Base-by-base conservation (phyloP, 2,113 vertebrate species). In the Narcine bancroftii region DNA sequence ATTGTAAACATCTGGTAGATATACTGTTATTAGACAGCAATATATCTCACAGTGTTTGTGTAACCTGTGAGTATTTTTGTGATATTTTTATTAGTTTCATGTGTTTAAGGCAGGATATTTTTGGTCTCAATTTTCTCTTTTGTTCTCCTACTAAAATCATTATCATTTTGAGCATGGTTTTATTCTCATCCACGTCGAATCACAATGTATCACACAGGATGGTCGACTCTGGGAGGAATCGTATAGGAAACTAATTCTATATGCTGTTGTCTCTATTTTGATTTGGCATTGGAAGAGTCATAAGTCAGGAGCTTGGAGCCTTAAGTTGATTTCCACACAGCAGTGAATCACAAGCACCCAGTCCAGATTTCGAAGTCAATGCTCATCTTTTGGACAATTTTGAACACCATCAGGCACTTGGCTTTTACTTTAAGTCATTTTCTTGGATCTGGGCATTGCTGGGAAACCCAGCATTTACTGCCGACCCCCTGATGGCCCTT, bases 1-100 rank as follows among this genome's bases (percentile, higher is more conserved):
- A 92, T 93, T 93, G 94, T 94, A 94, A 93, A 93, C 96, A 96
- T 95, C 94, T 96, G 95, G 94, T 95, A 94, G 93, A 94, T 94
- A 93, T 89, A 93, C 93, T 94, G 93, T 92, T 69, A 94, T 77
- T 92, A 94, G 50, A 92, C 93, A 93, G 92, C 66, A 91, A 91
- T 91, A 71, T 45, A 91, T 91, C 39, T 21, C n/a, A 29, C 50
- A 87, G 15, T 56, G 33, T 87, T 87, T 87, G 60, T 56, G 56
- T 87, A 87, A 87, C 81, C 81, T 29, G 66, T 69, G 66, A 47
- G 6, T 79, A 45, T 50, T 79, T 50, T 77, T 21, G 75, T 45
- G 3, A 42, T 45, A 77, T 21, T 45, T 36, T 77, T 45, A 77
- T 77, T 77, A 77, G 75, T 77, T 77, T 77, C 75, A 77, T 24